These are phyloP conservation scores for Bungarus multicinctus DNA, from an alignment of 2,113 vertebrate genomes.

Conservation along the genomic window DNA sequence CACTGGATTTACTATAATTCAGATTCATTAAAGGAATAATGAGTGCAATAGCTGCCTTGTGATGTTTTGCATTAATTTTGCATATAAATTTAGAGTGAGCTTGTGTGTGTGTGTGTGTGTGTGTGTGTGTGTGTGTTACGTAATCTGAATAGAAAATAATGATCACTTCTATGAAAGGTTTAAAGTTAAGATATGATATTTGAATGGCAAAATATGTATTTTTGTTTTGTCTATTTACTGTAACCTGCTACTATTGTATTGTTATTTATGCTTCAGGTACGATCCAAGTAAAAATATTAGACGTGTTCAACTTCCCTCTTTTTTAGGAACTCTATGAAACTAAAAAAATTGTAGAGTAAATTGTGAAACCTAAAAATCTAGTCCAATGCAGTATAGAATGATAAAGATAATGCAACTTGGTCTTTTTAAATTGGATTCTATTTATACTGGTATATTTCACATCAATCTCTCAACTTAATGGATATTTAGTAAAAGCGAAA, in stretches of 20 bases:
- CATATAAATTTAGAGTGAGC: not conserved
- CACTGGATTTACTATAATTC: not conserved
- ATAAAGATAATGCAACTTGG: not conserved
- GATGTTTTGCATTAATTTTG: not conserved
- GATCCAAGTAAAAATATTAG: not conserved
- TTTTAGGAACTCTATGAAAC: not conserved
- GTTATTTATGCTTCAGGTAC: not conserved
- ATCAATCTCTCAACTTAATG: not conserved
- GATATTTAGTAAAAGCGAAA: not conserved
- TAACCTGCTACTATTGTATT: accelerated
- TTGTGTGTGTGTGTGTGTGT: not conserved
- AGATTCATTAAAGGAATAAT: not conserved
- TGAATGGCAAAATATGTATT: not conserved
- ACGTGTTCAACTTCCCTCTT: not conserved
- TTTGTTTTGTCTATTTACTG: not conserved
- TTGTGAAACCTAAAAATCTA: not conserved
- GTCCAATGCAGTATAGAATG: not conserved
- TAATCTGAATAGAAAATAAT: not conserved
- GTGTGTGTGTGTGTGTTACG: not conserved
- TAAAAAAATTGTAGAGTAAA: not conserved
- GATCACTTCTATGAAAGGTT: not conserved
- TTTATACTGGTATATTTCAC: not conserved
- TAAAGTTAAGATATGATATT: not conserved
- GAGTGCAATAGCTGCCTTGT: not conserved
- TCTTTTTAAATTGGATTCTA: accelerated